Percentiles rank a stretch among this genome's conserved stretches.
These are phyloP conservation scores for Drosophila kanekoi DNA, from an alignment of 2,888 invertebrate genomes.

Conservation along the genomic window DNA sequence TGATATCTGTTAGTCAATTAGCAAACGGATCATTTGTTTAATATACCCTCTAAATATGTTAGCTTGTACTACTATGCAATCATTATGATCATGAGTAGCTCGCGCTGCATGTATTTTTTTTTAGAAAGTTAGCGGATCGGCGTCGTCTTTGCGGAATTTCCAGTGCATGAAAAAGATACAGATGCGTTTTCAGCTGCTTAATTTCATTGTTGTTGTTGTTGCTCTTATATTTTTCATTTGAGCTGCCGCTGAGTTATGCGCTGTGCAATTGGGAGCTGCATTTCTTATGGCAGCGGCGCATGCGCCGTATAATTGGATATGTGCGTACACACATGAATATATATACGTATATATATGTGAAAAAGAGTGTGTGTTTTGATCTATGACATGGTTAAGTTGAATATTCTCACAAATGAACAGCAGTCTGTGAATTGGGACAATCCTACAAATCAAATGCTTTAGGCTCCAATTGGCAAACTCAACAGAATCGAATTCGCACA, in stretches of 20 bases:
- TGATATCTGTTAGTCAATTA: neutral
- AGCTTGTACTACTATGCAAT: conserved; percentile 37
- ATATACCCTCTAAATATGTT: conserved; percentile 12
- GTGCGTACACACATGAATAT: conserved; percentile 35
- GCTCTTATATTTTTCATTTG: conserved; percentile 55
- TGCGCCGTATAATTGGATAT: conserved; percentile 71
- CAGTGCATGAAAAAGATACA: conserved; percentile 83
- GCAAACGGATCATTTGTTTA: neutral
- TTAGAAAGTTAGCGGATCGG: conserved; percentile 77
- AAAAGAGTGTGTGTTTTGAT: conserved; percentile 10
- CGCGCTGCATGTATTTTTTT: conserved; percentile 56
- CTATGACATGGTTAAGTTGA: conserved; percentile 43
- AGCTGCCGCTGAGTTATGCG: conserved; percentile 78
- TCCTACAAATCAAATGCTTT: conserved; percentile 40
- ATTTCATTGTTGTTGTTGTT: conserved; percentile 41
- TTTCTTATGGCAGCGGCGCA: conserved; percentile 65
- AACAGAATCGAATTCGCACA: conserved; percentile 51
- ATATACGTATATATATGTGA: neutral
- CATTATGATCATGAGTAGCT: conserved; percentile 62
- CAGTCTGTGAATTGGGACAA: conserved; percentile 24
- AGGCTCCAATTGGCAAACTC: conserved; percentile 73
- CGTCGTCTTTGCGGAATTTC: conserved; percentile 76
- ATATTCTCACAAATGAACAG: conserved; percentile 26
- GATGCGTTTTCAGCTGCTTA: conserved; percentile 76
- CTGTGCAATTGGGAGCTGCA: conserved; percentile 69